Conservation (phyloP, 30 jellyfish, hydroid and myxozoan genomes). For the Turritopsis rubra region DNA sequence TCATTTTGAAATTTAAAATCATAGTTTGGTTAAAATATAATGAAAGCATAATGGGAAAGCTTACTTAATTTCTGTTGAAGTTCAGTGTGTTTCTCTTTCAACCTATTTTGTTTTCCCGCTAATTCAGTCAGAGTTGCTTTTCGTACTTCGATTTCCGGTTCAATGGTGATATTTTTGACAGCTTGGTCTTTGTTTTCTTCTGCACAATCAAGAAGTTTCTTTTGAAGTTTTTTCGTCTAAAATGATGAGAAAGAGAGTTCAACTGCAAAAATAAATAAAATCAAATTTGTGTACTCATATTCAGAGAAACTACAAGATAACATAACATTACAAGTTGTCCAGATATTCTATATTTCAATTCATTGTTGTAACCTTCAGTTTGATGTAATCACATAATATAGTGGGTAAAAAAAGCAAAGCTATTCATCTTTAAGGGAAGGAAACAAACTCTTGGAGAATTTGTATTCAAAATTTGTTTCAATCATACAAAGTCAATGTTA, state of each 20-base stretch:
- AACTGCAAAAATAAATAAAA: background rate
- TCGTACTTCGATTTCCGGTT: conserved; percentile 58
- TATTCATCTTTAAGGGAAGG: too few relatives aligned
- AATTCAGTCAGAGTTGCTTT: conserved; percentile 53
- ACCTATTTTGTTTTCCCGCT: conserved; percentile 46
- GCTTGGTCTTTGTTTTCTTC: conserved; percentile 77
- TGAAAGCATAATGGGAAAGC: background rate
- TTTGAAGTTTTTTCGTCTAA: conserved; percentile 55
- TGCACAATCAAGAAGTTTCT: conserved; percentile 38
- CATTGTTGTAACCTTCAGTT: too few relatives aligned
- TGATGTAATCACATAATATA: too few relatives aligned
- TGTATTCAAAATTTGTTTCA: too few relatives aligned
- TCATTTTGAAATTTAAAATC: background rate
- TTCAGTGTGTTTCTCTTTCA: conserved; percentile 56
- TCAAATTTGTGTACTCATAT: background rate
- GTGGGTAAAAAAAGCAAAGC: too few relatives aligned
- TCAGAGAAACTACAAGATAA: too few relatives aligned
- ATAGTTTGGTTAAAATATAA: background rate
- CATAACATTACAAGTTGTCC: too few relatives aligned
- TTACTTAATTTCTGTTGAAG: conserved; percentile 61
- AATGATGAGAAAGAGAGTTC: too few relatives aligned
- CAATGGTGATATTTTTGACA: conserved; percentile 60
- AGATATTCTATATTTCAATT: too few relatives aligned
- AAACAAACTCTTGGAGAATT: too few relatives aligned
- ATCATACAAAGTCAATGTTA: too few relatives aligned